These are phyloP conservation scores for Xenopus petersii DNA, from an alignment of 2,797 vertebrate genomes.

Conservation along the genomic window DNA sequence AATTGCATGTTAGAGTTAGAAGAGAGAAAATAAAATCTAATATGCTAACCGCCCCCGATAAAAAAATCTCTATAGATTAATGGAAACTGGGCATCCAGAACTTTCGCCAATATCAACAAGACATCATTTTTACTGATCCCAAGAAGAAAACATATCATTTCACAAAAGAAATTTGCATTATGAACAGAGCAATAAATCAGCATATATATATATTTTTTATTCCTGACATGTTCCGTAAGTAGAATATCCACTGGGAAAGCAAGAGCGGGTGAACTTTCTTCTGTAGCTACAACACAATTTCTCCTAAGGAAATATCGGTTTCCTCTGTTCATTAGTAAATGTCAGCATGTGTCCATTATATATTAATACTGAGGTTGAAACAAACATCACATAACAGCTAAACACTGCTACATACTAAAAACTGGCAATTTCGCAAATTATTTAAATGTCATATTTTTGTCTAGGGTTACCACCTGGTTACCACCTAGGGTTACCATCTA, in stretches of 20 bases:
- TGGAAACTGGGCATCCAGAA: slow-evolving; percentile 24
- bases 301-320: slow-evolving; percentile 4
- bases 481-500: no score
- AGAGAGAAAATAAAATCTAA: no score
- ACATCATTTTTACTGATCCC: slow-evolving; percentile 30
- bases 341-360: background rate
- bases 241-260: slow-evolving; percentile 23
- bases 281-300: slow-evolving; percentile 23
- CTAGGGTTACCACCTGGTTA: no score
- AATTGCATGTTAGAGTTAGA: no score
- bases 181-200: slow-evolving; percentile 19
- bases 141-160: slow-evolving; percentile 42
- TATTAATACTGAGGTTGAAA: background rate
- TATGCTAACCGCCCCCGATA: background rate
- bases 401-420: no score
- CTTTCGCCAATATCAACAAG: slow-evolving; percentile 40
- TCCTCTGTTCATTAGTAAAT: slow-evolving; percentile 10
- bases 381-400: background rate
- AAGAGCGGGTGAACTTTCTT: slow-evolving; percentile 8
- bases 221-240: slow-evolving; percentile 21
- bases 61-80: slow-evolving; percentile 1
- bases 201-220: slow-evolving; percentile 26
- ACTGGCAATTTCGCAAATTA: background rate
- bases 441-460: no score
- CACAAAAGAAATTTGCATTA: slow-evolving; percentile 10